Evolutionary conservation across 2,888 invertebrate species (phyloP), one percentile per base, ranked within the genome.

Genomic region (Tachina grossa): DNA sequence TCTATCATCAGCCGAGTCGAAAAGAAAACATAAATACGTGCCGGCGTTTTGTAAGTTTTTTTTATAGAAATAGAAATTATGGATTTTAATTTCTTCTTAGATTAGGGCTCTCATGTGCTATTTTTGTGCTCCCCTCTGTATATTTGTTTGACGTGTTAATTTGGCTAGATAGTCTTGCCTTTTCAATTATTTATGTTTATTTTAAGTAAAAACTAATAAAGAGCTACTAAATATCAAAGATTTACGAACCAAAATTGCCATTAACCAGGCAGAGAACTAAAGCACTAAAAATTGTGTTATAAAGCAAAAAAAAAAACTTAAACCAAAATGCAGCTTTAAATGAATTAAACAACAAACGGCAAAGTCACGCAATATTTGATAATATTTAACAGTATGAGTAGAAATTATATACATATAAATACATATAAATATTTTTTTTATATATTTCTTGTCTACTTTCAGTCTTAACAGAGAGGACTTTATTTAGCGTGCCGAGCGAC

Each of bases 341-440:
- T 66, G 43, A 72, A 75, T 75, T 61, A 55, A 69, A 59, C 51
- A 84, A 53, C 75, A 57, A 85, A 78, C 74, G 74, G 71, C 71
- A 59, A 43, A 85, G 83, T 83, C 85, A 85, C 85, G 85, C 85
- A 85, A 85, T 83, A 83, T 76, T 76, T 79, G 66, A 79, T 79
- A 51, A 84, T 59, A 61, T 53, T 61, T 31, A 31, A 16, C 19
- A 55, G 63, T 55, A 55, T 55, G 63, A 72, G 71, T 41, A 41
- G 47, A 61, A 71, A 63, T 43, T 43, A 51, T 22, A 43, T 43
- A 51, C 16, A 43, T 16, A 31, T 31, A 31, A 31, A 31, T 31
- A 31, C 61, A 49, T 31, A 49, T 66, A 5, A 10, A 31, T 31
- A 3, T 65, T 66, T 57, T 72, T 16, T 47, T 41, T 55, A 31